A percentile compares a stretch with the other conserved stretches of the same genome.
Conservation (phyloP, 1,140 invertebrate genomes). For the Achatina immaculata region DNA sequence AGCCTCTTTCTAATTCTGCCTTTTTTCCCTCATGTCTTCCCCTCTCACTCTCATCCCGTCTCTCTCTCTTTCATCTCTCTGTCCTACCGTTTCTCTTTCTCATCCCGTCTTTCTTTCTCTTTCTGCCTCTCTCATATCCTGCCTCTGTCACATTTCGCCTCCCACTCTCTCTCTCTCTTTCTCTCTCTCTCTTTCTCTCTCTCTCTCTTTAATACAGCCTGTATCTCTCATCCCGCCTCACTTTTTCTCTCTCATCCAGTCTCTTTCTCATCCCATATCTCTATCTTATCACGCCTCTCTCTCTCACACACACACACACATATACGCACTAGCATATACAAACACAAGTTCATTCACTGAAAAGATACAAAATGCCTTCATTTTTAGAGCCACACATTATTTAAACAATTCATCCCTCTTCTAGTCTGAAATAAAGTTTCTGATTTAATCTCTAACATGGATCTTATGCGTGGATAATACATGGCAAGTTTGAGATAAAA, state of each 20-base stretch:
- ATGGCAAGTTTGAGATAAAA: no score
- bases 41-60: background rate
- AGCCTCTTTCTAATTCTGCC: background rate
- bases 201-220: background rate
- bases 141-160: background rate
- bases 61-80: background rate
- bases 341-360: no score
- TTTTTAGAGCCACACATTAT: no score
- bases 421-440: no score
- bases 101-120: background rate
- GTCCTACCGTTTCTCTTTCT: background rate
- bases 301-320: no score
- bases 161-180: background rate
- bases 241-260: conserved; percentile 6
- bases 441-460: no score
- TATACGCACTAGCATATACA: no score
- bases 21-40: background rate
- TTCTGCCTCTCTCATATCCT: background rate
- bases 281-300: background rate
- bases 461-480: no score
- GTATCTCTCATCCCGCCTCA: background rate
- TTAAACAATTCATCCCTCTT: no score
- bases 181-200: background rate
- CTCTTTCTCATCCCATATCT: background rate
- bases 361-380: no score